Evolutionary conservation across 37 sponge, comb jelly and placozoan genomes (phyloP), one percentile per base, ranked within the genome.

Genomic region (Cladorhizidae sp.): DNA sequence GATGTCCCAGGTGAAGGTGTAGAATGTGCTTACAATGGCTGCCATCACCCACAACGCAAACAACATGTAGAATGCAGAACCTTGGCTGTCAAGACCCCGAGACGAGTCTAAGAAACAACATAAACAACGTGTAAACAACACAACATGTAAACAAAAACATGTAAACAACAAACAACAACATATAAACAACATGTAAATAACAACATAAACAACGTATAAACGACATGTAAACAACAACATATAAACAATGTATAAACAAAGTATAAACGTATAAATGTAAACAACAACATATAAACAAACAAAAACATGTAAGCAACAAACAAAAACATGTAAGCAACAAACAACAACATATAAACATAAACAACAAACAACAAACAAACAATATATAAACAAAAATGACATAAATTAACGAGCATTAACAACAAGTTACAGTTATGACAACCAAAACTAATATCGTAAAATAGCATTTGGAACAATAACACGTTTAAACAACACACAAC

Each of bases 1-100:
- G 39, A 97, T 83, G 67, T 97, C 97, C 97, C 97, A 97, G 56
- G 74, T 32, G 75, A 90, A 97, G 37, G 94, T 91, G 83, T 97
- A 97, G 54, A 70, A 64, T n/a, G 93, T 76, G 41, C 80, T 85
- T 31, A 93, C 64, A 7, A 94, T 71, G 36, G 79, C 88, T 0
- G 92, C 77, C 0, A 94, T 12, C 1, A 94, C 65, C 90, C 95
- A 97, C 15, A 91, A 67, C 37, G 45, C 41, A 67, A 94, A 74
- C 41, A 62, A 11, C 1, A 74, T 64, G 64, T 87, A 83, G 63
- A 79, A 75, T 17, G 56, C 43, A 0, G 29, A 1, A 21, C 57
- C 17, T 40, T 89, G 81, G 9, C 38, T 18, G 5, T 71, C 26
- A 1, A 43, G 26, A 74, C 37, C 45, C 1, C 11, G 9, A 22